phyloP scores from a whole-genome alignment of 2,113 vertebrate species.

The Strix aluco region DNA sequence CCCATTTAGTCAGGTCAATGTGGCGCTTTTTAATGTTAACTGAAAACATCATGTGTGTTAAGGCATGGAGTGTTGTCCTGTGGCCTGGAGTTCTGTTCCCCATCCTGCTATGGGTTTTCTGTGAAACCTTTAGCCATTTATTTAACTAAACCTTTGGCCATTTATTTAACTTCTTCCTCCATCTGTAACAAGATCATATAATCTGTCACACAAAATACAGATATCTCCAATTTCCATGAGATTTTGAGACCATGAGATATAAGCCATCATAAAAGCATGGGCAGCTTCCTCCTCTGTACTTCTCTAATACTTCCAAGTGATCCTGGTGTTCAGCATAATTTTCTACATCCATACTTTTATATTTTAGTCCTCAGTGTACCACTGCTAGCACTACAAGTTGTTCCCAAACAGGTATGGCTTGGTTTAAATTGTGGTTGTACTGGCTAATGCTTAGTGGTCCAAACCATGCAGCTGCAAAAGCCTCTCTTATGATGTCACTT shows the following conservation, averaged over 20 bases:
- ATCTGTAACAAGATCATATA: background rate
- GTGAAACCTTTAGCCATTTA: background rate
- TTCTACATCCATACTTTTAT: background rate
- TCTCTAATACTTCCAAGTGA: background rate
- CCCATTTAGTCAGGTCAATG: background rate
- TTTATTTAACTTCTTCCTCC: background rate
- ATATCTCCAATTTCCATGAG: background rate
- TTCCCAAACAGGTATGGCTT: background rate
- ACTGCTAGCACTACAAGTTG: fast-evolving
- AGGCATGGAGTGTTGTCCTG: background rate
- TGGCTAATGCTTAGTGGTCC: background rate
- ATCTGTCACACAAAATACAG: background rate
- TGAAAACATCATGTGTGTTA: background rate
- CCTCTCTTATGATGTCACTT: background rate
- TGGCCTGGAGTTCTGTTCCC: background rate
- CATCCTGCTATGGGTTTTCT: background rate
- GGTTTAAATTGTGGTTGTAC: background rate
- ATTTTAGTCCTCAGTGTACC: background rate
- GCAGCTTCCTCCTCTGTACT: background rate
- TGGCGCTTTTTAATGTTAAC: background rate
- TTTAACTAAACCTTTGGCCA: background rate
- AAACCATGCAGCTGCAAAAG: background rate
- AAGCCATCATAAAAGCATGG: background rate
- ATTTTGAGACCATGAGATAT: background rate
- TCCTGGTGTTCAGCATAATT: background rate